phyloP scores from a whole-genome alignment of 2,797 vertebrate species.

The Meda fulgida region DNA sequence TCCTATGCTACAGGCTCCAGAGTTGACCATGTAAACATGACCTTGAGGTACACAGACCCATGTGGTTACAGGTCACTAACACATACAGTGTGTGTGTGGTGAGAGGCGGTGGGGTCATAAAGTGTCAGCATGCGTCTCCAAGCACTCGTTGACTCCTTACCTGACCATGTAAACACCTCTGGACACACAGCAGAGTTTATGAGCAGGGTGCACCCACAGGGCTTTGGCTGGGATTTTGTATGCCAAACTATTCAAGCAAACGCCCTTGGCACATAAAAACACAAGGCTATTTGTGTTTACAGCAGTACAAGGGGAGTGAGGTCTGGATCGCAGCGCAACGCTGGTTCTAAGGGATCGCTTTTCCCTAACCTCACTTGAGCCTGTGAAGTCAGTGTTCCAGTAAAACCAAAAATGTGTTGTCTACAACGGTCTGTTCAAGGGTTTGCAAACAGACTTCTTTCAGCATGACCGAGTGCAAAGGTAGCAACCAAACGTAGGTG shows the following conservation, averaged over 20 bases:
- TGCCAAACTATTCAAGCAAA: slow-evolving; percentile 45
- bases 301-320: slow-evolving; percentile 55
- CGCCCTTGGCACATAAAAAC: slow-evolving; percentile 60
- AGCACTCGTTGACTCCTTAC: slow-evolving; percentile 61
- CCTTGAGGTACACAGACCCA: slow-evolving; percentile 57
- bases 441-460: background rate
- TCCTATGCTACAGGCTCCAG: slow-evolving; percentile 63
- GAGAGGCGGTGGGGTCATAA: slow-evolving; percentile 39
- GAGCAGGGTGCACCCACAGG: slow-evolving; percentile 50
- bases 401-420: slow-evolving; percentile 35
- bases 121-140: slow-evolving; percentile 39
- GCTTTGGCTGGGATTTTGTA: slow-evolving; percentile 56
- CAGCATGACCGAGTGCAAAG: slow-evolving; percentile 22
- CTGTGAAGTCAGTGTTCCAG: slow-evolving; percentile 40
- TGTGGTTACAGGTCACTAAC: slow-evolving; percentile 45
- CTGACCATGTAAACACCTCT: slow-evolving; percentile 66
- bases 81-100: slow-evolving; percentile 56
- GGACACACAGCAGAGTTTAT: slow-evolving; percentile 61
- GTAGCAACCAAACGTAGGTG: background rate
- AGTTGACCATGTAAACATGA: slow-evolving; percentile 62
- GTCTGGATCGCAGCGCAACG: slow-evolving; percentile 53
- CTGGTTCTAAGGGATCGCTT: slow-evolving; percentile 59
- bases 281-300: slow-evolving; percentile 64
- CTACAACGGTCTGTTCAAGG: slow-evolving; percentile 4
- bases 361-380: slow-evolving; percentile 32